Base-by-base conservation (phyloP, 2,888 invertebrate genomes). In the Sycophila texana region DNA sequence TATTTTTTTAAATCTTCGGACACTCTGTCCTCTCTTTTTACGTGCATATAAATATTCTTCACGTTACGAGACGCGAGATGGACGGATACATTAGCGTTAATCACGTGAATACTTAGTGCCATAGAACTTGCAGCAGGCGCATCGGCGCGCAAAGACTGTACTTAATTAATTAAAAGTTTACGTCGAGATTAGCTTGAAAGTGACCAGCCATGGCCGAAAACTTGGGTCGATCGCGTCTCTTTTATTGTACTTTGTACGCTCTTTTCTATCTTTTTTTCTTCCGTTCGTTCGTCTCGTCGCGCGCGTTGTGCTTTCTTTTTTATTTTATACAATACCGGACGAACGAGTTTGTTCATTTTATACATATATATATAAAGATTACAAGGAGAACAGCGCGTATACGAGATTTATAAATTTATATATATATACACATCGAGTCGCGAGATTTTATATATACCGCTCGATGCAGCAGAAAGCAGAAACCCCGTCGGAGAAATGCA, bases 91-190 rank as follows among this genome's bases (percentile, higher is more conserved):
- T 73, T 76, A 80, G 79, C 26, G 74, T 79, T 39, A 86, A 85
- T 85, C 84, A 87, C 88, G 89, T 90, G 90, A 90, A 90, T 90
- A 89, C 87, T 88, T 88, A 88, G 90, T 90, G 90, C 90, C 90
- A 90, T 90, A 90, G 87, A 76, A 74, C 85, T 86, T 86, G 86
- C 86, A 85, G 86, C 84, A 86, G 84, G 85, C 86, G 86, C 84
- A 75, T 70, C 79, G 83, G 83, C 83, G 84, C 86, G 86, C 86
- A 85, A 87, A 85, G 87, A 89, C 88, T 88, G 88, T 90, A 90
- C 89, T 90, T 90, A 89, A 89, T 86, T 87, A 87, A 86, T 86
- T 86, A 83, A 82, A 73, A 77, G 76, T 80, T 63, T 74, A 57
- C 75, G 61, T 61, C 20, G 55, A 77, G 58, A 30, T 71, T 76